Percentiles rank a stretch among this genome's conserved stretches.
These are phyloP conservation scores for Caretta caretta DNA, from an alignment of 2,113 vertebrate genomes.

Conservation along the genomic window DNA sequence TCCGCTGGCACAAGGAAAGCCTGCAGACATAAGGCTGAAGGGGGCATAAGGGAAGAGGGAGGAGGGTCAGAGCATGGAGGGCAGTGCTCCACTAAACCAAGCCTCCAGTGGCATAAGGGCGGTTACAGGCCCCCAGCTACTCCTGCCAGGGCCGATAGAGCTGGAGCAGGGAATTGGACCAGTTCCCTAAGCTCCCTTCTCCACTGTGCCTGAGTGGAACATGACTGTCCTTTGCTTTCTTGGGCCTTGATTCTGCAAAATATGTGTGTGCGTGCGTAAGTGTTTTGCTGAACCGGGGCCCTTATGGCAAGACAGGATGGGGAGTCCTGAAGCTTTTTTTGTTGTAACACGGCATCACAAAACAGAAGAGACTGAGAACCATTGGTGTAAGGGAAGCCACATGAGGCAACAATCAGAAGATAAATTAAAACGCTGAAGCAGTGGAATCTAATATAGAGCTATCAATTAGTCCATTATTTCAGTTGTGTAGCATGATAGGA, in stretches of 20 bases:
- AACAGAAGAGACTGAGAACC: not conserved
- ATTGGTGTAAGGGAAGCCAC: not conserved
- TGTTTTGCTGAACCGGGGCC: not conserved
- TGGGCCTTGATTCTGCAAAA: not conserved
- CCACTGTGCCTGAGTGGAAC: not conserved
- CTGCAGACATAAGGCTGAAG: not conserved
- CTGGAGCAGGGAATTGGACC: not conserved
- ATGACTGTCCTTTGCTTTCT: rapidly evolving
- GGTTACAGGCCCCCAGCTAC: not conserved
- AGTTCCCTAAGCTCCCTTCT: not conserved
- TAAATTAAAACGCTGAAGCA: not conserved
- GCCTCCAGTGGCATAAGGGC: not conserved
- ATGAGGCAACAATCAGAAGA: not conserved
- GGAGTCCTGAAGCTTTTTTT: not conserved
- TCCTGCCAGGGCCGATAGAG: not conserved
- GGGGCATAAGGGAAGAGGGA: not conserved
- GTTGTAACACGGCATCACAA: rapidly evolving
- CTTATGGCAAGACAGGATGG: not conserved
- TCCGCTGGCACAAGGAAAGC: not conserved
- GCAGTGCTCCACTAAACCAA: not conserved
- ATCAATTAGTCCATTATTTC: not conserved
- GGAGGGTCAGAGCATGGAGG: not conserved
- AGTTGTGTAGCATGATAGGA: not conserved
- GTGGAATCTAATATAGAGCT: not conserved
- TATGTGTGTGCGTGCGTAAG: not conserved